Base-by-base conservation (phyloP, 2,113 vertebrate species). In the Gavialis gangeticus region DNA sequence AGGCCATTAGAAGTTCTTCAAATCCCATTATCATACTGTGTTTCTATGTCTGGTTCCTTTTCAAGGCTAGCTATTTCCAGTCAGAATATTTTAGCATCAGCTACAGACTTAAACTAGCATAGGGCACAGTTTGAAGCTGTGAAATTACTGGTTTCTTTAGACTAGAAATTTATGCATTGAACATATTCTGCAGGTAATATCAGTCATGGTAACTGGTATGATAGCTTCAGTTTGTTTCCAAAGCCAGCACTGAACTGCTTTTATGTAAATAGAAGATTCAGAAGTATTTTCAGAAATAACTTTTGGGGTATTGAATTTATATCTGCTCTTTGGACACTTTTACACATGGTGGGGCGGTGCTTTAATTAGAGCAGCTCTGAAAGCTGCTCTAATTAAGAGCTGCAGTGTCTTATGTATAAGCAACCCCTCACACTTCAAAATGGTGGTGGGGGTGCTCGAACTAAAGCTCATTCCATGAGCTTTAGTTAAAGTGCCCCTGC, bases 21-120 rank as follows among this genome's bases (percentile, higher is more conserved):
- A 46, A 55, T 94, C 90, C 90, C 92, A n/a, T 25, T 92, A 77
- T 87, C 17, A 18, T 89, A 54, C 66, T 94, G 10, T 59, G 58
- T 76, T 85, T 71, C 76, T 71, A 46, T 4, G 12, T 75, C 79
- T 89, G 28, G 37, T 90, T 93, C 67, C 22, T 76, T 93, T 69
- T 56, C 80, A 76, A 14, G 62, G 11, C 54, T 88, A 58, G 37
- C 57, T 79, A 55, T 82, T 92, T 73, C 83, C 75, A 90, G 54
- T 66, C 78, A 90, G 63, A 80, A 55, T 89, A 63, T 92, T 93
- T 91, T 34, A 78, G 11, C 69, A 55, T 64, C 64, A 82, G 78
- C 69, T 46, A 60, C 76, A 84, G 84, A 83, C 30, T 60, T 27
- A 87, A 46, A 14, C 64, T 86, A 56, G 11, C 60, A 58, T 59